Conservation (phyloP, 2,113 vertebrate genomes). For the Oryzias curvinotus region DNA sequence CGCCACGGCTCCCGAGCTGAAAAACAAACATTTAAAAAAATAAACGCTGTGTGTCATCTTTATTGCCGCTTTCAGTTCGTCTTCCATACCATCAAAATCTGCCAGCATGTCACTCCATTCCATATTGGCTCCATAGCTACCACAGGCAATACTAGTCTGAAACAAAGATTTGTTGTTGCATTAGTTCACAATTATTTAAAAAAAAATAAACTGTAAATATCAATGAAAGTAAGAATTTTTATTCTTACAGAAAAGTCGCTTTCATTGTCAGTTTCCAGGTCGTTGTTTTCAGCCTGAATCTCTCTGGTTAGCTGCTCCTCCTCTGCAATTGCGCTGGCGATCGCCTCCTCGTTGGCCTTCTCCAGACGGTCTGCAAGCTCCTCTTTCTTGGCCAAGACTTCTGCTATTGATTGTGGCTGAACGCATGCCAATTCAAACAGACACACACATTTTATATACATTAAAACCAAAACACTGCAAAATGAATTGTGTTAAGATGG, state of each 20-base stretch:
- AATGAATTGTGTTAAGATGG: neutral
- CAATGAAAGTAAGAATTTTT: neutral
- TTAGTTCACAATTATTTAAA: neutral
- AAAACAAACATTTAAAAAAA: neutral
- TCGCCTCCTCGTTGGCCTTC: conserved; percentile 97
- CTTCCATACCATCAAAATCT: conserved; percentile 90
- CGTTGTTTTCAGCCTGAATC: conserved; percentile 95
- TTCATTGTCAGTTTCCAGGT: conserved; percentile 92
- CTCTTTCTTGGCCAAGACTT: conserved; percentile 97
- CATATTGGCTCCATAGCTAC: conserved; percentile 84
- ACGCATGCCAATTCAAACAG: conserved; percentile 46
- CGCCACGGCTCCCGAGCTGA: conserved; percentile 94
- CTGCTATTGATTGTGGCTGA: conserved; percentile 92
- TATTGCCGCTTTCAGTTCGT: neutral
- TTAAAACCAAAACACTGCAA: conserved; percentile 1
- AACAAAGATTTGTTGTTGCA: conserved; percentile 21
- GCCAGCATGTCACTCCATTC: conserved; percentile 97
- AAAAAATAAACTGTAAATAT: conserved; percentile 2
- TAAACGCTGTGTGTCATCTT: no score
- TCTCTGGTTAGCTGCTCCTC: conserved; percentile 96
- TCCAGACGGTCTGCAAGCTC: conserved; percentile 95
- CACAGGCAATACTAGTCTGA: conserved; percentile 85
- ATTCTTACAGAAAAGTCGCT: conserved; percentile 90
- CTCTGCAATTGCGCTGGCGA: conserved; percentile 97
- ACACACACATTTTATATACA: conserved; percentile 24